Base-by-base conservation (phyloP, 2,888 invertebrate species). In the Diaperis boleti region DNA sequence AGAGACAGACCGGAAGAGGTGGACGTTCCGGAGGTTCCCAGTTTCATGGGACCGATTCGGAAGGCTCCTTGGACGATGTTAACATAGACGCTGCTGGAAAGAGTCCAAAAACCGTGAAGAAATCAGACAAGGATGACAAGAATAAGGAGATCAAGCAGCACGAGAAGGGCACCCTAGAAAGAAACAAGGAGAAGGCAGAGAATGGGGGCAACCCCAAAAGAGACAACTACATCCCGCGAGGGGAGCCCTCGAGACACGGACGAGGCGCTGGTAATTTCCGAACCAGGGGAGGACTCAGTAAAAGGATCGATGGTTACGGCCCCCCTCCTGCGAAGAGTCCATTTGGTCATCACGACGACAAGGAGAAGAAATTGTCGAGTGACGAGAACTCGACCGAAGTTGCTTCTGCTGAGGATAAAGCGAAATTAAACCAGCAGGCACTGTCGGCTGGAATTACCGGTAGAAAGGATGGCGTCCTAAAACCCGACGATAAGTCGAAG, bases 181-280 rank as follows among this genome's bases (percentile, higher is more conserved):
- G 47, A 73, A 72, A 57, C 67, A 68, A 31, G 72, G 81, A 82
- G 1, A 82, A 82, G 62, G 73, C 63, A 4, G 75, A 77, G 4
- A 65, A 8, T 31, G 41, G 18, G 3, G n/a, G 6, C 26, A 26
- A 26, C 6, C 76, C n/a, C n/a, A 83, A 83, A 67, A 83, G 87
- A 59, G 91, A 92, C 74, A 91, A 90, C 44, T 94, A 94, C 81
- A 90, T 92, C 1, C 95, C 95, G 0, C 87, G 94, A 14, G 95
- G 95, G 0, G 95, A 95, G 79, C 95, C 95, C 0, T 94, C 94
- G 1, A 85, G 95, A 49, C 88, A 95, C 60, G 95, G 95, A 3
- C 85, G 95, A 64, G 93, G 91, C 10, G 86, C 86, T 1, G 76
- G 76, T 41, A 74, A 71, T 45, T 73, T 76, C 56, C 64, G 75